phyloP scores from a whole-genome alignment of 2,888 invertebrate genomes.

The Drosophila gaucha region DNA sequence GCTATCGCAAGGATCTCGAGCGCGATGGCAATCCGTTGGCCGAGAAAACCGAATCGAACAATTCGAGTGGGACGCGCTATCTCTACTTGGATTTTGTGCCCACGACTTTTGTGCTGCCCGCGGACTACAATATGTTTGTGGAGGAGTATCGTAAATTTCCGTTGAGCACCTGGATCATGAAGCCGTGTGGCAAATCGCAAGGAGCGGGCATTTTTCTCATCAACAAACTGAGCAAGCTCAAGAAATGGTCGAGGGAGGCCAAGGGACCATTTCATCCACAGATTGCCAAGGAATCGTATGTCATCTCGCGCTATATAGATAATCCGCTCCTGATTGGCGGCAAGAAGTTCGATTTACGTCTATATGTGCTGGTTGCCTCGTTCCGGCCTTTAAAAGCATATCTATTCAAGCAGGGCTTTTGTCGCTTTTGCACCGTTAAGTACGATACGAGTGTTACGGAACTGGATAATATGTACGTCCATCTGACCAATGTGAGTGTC shows the following conservation, averaged over 20 bases:
- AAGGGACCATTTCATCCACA: conserved; percentile 94
- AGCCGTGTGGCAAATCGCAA: conserved; percentile 97
- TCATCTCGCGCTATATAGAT: conserved; percentile 98
- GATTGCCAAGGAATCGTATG: conserved; percentile 95
- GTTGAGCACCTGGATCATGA: conserved; percentile 98
- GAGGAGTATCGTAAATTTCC: conserved; percentile 98
- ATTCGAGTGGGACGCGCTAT: conserved; percentile 89
- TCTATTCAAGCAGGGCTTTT: conserved; percentile 95
- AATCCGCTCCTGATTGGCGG: conserved; percentile 98
- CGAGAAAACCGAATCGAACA: conserved; percentile 88
- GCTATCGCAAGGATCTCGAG: conserved; percentile 96
- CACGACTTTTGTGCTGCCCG: conserved; percentile 95
- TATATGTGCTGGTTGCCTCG: conserved; percentile 96
- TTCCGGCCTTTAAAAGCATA: conserved; percentile 97
- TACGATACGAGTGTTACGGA: conserved; percentile 95
- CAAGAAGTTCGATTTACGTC: conserved; percentile 96
- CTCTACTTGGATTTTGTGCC: conserved; percentile 95
- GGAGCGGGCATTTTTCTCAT: conserved; percentile 97
- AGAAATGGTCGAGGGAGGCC: conserved; percentile 95
- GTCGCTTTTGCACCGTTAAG: conserved; percentile 97
- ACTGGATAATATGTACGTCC: conserved; percentile 96
- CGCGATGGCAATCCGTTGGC: conserved; percentile 94
- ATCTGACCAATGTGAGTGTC: conserved; percentile 97
- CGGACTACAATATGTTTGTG: conserved; percentile 98
- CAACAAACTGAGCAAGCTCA: conserved; percentile 96